Evolutionary conservation across 2,888 invertebrate species (phyloP), one percentile per base, ranked within the genome.

Genomic region (Drosophila emarginata): DNA sequence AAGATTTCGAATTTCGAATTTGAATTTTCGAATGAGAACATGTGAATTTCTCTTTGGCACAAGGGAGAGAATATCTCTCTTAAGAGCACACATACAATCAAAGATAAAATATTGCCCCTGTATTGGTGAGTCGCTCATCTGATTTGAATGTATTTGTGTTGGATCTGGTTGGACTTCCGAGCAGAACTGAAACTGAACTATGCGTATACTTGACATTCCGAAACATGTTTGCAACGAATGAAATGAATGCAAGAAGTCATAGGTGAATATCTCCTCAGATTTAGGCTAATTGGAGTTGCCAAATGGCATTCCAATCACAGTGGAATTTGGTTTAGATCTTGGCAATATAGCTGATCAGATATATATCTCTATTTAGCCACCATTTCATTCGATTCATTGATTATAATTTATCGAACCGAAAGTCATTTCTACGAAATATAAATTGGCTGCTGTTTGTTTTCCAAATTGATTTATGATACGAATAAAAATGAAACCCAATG

Each of bases 131-230:
- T 45, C 45, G 4, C 45, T 21, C 45, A 12, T 72, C 77, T 70
- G 61, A 80, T 87, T 79, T 64, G 80, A 80, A 68, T 73, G 81
- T 87, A 23, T 65, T 73, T 23, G 72, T 74, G 68, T 28, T 62
- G 45, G 45, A 45, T 45, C 45, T 45, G 68, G 68, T 59, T 67
- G 58, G 59, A 51, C 50, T 62, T 83, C 83, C 77, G 61, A 82
- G 80, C 80, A 80, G 80, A 83, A 77, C 56, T 45, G 45, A 57
- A 85, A 68, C 72, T 69, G n/a, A 56, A 53, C 59, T 60, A 59
- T 64, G 67, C 18, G 32, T 18, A 54, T 36, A 36, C 18, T 36
- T 54, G 61, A 66, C 63, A 87, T 87, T 86, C 83, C 86, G 39
- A 63, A 61, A 63, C 76, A 74, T 12, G 32, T 62, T 65, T 37